Evolutionary conservation across 2,113 vertebrate genomes (phyloP), one percentile per base, ranked within the genome.

Genomic region (Mesitornis unicolor): DNA sequence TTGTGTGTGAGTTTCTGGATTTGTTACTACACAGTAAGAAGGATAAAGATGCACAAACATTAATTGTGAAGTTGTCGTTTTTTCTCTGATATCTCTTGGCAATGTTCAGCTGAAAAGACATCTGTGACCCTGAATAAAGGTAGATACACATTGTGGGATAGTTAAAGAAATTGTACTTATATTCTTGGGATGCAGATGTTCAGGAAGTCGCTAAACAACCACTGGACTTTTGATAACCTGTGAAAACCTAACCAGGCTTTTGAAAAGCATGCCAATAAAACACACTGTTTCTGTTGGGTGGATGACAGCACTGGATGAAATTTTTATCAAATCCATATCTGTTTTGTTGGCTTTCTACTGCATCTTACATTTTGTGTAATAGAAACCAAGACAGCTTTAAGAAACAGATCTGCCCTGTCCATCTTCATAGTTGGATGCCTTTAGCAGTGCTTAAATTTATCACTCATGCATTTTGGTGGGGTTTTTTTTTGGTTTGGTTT

Each of bases 361-460:
- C 42, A 15, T 25, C 18, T 84, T 97, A 40, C 4, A 1, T 88
- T 97, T 93, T 84, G 40, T 50, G n/a, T 69, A 48, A 74, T 79
- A 29, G 63, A 26, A 81, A 94, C 54, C 70, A 47, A 79, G 60
- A 40, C 33, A 95, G 74, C 92, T 95, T 71, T 69, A 64, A 75
- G 87, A 73, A 85, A 11, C 38, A 89, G 47, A 42, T 73, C 74
- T 93, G 67, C 50, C 74, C 70, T 92, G 84, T 95, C 54, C 53
- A n/a, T 84, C 70, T 78, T 42, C 56, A 38, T 68, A 59, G 75
- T 74, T 50, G 12, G 47, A 75, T 47, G 42, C n/a, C 28, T 91
- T 95, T 63, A 92, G 59, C 40, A 84, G 70, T 40, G 29, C 89
- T 94, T 95, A 84, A 95, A 96, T 94, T 92, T 78, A 87, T 65